Conservation (phyloP, 2,797 vertebrate genomes). For the Monodelphis domestica region DNA sequence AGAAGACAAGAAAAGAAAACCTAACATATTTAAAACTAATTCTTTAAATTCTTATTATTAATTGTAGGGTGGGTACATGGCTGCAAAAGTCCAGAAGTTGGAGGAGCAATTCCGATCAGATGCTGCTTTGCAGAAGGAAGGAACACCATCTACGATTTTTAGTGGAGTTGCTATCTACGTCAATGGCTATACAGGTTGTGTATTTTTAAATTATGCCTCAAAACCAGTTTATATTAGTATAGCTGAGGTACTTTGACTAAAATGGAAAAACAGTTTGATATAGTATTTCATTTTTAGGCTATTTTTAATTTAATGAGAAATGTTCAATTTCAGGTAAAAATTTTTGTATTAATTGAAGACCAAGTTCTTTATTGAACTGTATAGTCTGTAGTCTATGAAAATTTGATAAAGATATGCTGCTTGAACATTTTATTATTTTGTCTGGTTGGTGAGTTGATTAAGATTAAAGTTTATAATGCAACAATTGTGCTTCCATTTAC, state of each 20-base stretch:
- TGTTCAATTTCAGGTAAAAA: background rate
- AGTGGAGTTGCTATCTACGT: conserved; percentile 96
- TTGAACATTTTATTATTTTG: background rate
- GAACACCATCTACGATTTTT: conserved; percentile 91
- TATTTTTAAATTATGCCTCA: conserved; percentile 63
- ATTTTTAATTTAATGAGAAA: conserved; percentile 30
- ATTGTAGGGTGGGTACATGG: conserved; percentile 95
- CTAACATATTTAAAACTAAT: conserved; percentile 21
- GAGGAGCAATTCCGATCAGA: conserved; percentile 95
- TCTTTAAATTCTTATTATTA: conserved; percentile 62
- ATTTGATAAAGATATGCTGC: background rate
- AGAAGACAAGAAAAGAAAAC: background rate
- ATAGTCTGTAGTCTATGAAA: background rate
- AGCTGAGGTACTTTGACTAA: conserved; percentile 8
- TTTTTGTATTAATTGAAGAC: background rate
- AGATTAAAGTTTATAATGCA: background rate
- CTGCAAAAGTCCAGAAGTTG: conserved; percentile 96
- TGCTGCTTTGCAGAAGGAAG: conserved; percentile 91
- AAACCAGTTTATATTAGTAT: conserved; percentile 25
- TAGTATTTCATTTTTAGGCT: conserved; percentile 3
- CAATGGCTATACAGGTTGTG: conserved; percentile 96
- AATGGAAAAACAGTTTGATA: conserved; percentile 36
- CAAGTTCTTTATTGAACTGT: background rate
- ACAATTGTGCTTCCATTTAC: background rate
- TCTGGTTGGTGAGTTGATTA: background rate